These are phyloP conservation scores for Albula glossodonta DNA, from an alignment of 2,113 vertebrate genomes.

Conservation along the genomic window DNA sequence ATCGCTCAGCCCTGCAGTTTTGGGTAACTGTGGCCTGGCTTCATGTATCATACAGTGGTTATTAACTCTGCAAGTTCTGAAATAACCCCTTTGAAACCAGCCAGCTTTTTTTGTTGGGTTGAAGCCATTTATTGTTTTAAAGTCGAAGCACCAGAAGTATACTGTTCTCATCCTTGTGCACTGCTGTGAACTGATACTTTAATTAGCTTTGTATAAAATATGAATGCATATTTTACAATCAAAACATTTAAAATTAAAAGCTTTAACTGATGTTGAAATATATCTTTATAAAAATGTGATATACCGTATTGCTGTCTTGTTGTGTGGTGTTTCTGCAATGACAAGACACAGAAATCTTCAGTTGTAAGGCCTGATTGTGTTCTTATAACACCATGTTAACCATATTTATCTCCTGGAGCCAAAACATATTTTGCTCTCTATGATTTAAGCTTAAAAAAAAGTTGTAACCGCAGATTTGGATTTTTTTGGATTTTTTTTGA, in stretches of 20 bases:
- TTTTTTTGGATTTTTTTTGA: no score
- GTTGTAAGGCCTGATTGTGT: background rate
- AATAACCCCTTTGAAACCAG: background rate
- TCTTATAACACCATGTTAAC: background rate
- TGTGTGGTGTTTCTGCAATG: background rate
- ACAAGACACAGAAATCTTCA: background rate
- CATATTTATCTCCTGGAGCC: background rate
- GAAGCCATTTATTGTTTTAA: background rate
- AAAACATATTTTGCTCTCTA: background rate
- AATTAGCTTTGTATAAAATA: background rate
- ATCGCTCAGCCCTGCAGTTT: no score
- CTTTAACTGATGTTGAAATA: no score
- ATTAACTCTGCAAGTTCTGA: no score
- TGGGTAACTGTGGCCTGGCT: no score
- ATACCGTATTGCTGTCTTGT: no score
- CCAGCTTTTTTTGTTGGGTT: background rate
- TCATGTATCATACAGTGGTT: background rate
- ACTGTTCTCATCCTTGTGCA: background rate
- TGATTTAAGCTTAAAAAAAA: background rate
- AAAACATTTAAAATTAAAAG: no score
- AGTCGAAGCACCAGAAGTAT: background rate
- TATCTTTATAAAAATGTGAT: no score
- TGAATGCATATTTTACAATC: background rate
- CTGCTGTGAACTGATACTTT: background rate
- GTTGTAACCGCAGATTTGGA: background rate